Percentiles rank a stretch among this genome's conserved stretches.
phyloP scores from a whole-genome alignment of 2,888 invertebrate species.

The Tineola bisselliella region DNA sequence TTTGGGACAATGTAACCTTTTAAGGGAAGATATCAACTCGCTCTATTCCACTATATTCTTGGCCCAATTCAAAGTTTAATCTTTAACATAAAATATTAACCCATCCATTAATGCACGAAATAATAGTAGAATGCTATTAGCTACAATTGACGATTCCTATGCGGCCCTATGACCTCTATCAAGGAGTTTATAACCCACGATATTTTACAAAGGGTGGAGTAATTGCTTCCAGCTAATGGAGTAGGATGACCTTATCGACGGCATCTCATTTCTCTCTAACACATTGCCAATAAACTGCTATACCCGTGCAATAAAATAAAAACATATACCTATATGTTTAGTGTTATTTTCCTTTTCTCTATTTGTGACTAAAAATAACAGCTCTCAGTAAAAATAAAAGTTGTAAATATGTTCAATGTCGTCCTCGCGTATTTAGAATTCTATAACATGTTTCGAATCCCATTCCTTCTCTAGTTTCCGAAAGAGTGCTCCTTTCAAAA shows the following conservation, averaged over 20 bases:
- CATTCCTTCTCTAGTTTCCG: slow-evolving; percentile 20
- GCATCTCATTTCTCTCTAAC: not conserved
- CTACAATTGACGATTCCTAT: slow-evolving; percentile 36
- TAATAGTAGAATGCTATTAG: slow-evolving; percentile 27
- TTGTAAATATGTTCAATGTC: not conserved
- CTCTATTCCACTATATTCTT: not conserved
- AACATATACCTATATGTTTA: too few relatives aligned
- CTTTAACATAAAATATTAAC: not conserved
- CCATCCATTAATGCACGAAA: not conserved
- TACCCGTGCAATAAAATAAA: too few relatives aligned
- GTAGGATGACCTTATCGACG: slow-evolving; percentile 17
- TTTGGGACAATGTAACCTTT: not conserved
- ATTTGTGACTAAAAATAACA: not conserved
- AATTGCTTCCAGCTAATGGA: slow-evolving; percentile 32
- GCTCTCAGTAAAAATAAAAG: not conserved
- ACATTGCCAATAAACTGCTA: too few relatives aligned
- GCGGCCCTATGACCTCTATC: slow-evolving; percentile 22
- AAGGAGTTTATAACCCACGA: slow-evolving; percentile 16
- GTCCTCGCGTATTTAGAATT: not conserved
- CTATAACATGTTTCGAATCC: slow-evolving; percentile 11
- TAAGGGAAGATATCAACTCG: not conserved
- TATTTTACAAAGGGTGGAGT: slow-evolving; percentile 28
- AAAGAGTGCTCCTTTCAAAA: slow-evolving; percentile 21
- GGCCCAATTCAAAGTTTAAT: not conserved
- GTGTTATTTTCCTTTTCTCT: not conserved